Percentiles rank a stretch among this genome's conserved stretches.
Conservation (phyloP, 2,888 invertebrate genomes). For the Ophraella communa region DNA sequence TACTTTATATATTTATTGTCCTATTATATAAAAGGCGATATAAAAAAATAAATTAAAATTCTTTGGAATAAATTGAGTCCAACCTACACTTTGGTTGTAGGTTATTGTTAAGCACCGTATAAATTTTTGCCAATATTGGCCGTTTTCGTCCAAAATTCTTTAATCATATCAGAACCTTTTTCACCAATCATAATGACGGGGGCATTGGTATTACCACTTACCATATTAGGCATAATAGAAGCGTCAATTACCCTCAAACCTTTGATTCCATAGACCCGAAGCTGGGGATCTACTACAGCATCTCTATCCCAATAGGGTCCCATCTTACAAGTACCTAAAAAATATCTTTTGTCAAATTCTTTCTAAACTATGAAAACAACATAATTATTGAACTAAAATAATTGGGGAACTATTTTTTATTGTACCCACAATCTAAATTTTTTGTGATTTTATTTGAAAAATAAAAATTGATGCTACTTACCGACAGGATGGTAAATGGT, state of each 20-base stretch:
- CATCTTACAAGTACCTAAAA: slow-evolving; percentile 82
- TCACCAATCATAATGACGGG: slow-evolving; percentile 90
- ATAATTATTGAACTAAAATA: not conserved
- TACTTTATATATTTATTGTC: not conserved
- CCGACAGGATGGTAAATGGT: slow-evolving; percentile 86
- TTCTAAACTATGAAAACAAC: not conserved
- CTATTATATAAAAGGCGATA: not conserved
- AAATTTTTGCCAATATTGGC: slow-evolving; percentile 32
- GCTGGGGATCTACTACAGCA: slow-evolving; percentile 82
- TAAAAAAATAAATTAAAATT: not conserved
- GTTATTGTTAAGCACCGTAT: slow-evolving; percentile 17
- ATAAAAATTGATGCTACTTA: slow-evolving; percentile 48
- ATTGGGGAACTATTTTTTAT: too few relatives aligned
- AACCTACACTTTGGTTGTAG: not conserved
- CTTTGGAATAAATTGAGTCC: slow-evolving; percentile 9
- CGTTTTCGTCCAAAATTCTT: slow-evolving; percentile 77
- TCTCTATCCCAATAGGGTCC: slow-evolving; percentile 85
- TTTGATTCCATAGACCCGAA: slow-evolving; percentile 79
- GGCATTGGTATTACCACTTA: slow-evolving; percentile 87
- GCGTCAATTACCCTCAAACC: slow-evolving; percentile 84
- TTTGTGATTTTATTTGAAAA: too few relatives aligned
- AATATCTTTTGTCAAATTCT: too few relatives aligned
- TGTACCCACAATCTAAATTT: too few relatives aligned
- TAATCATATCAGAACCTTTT: slow-evolving; percentile 87
- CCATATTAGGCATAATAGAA: slow-evolving; percentile 85